phyloP scores from a whole-genome alignment of 2,113 vertebrate genomes.

The Sapajus apella region DNA sequence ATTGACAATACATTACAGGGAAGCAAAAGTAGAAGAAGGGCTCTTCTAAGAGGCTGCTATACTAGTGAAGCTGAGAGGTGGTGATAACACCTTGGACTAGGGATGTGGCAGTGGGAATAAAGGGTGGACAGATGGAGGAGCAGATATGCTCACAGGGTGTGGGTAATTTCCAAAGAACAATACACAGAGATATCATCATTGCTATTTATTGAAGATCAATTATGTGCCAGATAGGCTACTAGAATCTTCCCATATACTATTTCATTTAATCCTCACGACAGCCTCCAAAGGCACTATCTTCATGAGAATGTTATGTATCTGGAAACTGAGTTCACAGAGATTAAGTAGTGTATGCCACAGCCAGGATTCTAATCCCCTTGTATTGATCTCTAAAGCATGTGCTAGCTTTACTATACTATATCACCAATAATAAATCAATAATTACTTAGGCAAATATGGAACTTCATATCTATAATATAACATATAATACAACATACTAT shows the following conservation, averaged over 20 bases:
- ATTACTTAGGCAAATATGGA: not conserved
- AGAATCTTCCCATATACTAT: not conserved
- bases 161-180: not conserved
- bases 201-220: not conserved
- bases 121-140: not conserved
- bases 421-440: not conserved
- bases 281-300: not conserved
- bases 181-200: not conserved
- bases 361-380: not conserved
- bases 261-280: not conserved
- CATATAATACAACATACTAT: not conserved
- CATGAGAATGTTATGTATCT: not conserved
- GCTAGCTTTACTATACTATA: not conserved
- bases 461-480: not conserved
- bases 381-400: not conserved
- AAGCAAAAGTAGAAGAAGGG: not conserved
- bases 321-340: not conserved
- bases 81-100: not conserved
- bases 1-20: not conserved
- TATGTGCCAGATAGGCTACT: not conserved
- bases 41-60: not conserved
- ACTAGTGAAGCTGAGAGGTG: not conserved
- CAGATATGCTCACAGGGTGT: not conserved
- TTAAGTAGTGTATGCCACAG: not conserved
- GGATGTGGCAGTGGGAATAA: not conserved